Evolutionary conservation across 2,113 vertebrate species (phyloP).

Genomic region (Dinomys branickii): DNA sequence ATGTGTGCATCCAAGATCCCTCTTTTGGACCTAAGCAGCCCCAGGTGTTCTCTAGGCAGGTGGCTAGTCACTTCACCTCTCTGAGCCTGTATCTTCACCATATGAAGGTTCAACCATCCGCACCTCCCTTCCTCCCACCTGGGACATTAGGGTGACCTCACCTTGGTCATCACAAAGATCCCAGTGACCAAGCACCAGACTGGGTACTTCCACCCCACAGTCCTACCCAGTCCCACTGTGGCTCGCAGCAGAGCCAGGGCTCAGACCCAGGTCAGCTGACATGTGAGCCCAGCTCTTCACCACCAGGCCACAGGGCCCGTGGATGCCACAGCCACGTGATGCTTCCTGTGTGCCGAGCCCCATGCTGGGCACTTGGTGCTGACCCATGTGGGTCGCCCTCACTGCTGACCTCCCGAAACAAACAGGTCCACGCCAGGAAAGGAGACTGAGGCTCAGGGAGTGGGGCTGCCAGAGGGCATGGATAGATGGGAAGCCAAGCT

Average conservation of each 20-base stretch:
- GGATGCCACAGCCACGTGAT: rapidly evolving
- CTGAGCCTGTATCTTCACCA: neutral
- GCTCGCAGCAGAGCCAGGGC: neutral
- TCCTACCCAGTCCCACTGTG: neutral
- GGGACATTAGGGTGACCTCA: neutral
- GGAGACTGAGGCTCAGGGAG: neutral
- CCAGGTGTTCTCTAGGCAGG: neutral
- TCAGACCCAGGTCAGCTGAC: neutral
- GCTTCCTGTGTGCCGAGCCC: neutral
- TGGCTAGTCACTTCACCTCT: neutral
- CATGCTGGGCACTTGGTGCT: rapidly evolving
- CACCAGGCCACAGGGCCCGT: rapidly evolving
- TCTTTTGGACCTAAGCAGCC: neutral
- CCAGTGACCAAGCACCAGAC: neutral
- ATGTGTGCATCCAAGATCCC: neutral
- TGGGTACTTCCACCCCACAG: neutral
- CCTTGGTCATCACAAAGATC: neutral
- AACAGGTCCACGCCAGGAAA: neutral
- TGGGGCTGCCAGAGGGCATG: neutral
- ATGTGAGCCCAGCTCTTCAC: too few species aligned
- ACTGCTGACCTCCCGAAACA: neutral
- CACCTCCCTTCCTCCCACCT: neutral
- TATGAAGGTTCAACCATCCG: neutral
- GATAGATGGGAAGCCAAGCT: neutral
- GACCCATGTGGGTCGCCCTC: rapidly evolving